These are phyloP conservation scores for Phenganax marumi DNA, from an alignment of 92 coral and sea anemone genomes.

Conservation along the genomic window DNA sequence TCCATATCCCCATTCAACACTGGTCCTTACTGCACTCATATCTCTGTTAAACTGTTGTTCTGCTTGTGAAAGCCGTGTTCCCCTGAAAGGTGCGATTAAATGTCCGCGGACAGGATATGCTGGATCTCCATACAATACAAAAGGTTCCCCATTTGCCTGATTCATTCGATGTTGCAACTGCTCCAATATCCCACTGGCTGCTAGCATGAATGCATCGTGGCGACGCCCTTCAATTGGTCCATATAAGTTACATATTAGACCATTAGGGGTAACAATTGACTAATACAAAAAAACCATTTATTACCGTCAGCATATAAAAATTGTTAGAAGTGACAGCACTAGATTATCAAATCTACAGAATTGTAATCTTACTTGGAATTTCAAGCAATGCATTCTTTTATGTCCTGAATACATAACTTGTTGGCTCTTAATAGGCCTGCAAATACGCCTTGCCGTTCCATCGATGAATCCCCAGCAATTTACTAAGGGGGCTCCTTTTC, in stretches of 20 bases:
- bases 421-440: too few relatives aligned
- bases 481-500: too few relatives aligned
- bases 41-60: slow-evolving; percentile 36
- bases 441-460: too few relatives aligned
- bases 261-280: background rate
- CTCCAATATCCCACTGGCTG: background rate
- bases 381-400: too few relatives aligned
- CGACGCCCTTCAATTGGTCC: slow-evolving; percentile 5
- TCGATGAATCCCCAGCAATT: too few relatives aligned
- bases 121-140: slow-evolving; percentile 2
- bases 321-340: too few relatives aligned
- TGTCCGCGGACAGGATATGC: slow-evolving; percentile 2
- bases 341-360: too few relatives aligned
- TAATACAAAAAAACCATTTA: too few relatives aligned
- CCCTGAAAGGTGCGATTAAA: slow-evolving; percentile 15
- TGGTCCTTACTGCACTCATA: slow-evolving; percentile 39
- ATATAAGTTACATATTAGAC: background rate
- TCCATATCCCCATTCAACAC: slow-evolving; percentile 49
- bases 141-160: slow-evolving; percentile 15
- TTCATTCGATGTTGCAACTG: slow-evolving; percentile 8
- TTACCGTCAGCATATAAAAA: too few relatives aligned
- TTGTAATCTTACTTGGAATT: too few relatives aligned
- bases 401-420: too few relatives aligned
- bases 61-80: slow-evolving; percentile 37
- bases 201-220: slow-evolving; percentile 17